These are phyloP conservation scores for Bombus haemorrhoidalis DNA, from an alignment of 1,140 invertebrate species.

Conservation along the genomic window DNA sequence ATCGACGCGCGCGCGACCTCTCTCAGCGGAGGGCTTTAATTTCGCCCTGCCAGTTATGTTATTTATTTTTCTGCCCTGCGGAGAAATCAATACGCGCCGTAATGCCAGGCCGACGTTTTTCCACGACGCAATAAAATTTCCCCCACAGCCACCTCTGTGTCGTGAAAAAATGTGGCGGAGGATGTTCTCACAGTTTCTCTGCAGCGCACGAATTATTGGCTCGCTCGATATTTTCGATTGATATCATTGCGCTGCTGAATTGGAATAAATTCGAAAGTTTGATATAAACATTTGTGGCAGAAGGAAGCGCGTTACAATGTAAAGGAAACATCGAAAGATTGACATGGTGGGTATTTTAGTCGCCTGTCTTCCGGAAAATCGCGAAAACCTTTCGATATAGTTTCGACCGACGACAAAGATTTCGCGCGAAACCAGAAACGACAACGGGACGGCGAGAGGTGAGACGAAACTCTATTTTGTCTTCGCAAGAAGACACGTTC, in stretches of 20 bases:
- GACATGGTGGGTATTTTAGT: too few relatives aligned
- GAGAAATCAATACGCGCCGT: conserved; percentile 25
- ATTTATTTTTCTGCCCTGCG: conserved; percentile 14
- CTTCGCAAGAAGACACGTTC: conserved; percentile 55
- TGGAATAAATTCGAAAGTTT: too few relatives aligned
- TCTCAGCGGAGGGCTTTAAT: background rate
- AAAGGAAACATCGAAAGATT: too few relatives aligned
- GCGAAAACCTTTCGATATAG: background rate
- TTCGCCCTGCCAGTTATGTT: conserved; percentile 14
- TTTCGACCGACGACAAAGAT: conserved; percentile 24
- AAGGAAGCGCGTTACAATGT: too few relatives aligned
- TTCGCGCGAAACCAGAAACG: conserved; percentile 41
- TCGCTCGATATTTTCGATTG: background rate
- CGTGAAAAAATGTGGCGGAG: background rate
- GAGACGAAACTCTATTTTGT: conserved; percentile 57
- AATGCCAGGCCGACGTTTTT: conserved; percentile 1
- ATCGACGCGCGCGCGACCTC: background rate
- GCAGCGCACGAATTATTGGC: too few relatives aligned
- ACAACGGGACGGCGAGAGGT: background rate
- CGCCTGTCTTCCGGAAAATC: background rate
- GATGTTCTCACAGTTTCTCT: background rate
- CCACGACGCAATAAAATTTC: background rate
- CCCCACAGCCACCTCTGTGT: background rate
- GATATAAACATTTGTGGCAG: too few relatives aligned
- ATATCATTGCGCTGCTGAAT: too few relatives aligned